Evolutionary conservation across 2,113 vertebrate genomes (phyloP).

Genomic region (Neogale vison): DNA sequence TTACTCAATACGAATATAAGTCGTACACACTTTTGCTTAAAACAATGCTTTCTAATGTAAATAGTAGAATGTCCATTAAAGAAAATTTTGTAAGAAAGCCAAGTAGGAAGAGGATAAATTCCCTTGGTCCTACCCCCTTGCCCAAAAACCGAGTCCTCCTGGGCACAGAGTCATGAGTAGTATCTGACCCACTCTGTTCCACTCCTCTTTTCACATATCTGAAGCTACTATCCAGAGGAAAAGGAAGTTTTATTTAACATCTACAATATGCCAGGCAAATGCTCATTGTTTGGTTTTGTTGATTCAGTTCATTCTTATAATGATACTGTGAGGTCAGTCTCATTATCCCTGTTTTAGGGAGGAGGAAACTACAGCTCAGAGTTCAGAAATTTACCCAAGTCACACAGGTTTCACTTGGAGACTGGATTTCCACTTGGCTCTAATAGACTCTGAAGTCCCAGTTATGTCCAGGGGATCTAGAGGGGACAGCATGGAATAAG

Average conservation of each 20-base stretch:
- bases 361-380: neutral
- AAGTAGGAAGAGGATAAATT: neutral
- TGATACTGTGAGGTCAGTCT: neutral
- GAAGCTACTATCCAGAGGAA: neutral
- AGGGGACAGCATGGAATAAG: neutral
- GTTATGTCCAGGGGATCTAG: neutral
- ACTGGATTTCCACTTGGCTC: neutral
- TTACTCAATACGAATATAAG: neutral
- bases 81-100: neutral
- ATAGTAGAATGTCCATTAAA: neutral
- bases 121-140: no score
- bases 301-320: neutral
- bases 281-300: neutral
- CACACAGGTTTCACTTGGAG: neutral
- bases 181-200: accelerated
- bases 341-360: neutral
- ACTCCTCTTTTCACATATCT: neutral
- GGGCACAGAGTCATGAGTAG: neutral
- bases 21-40: neutral
- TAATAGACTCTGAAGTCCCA: neutral
- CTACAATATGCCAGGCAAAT: neutral
- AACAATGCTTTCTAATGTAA: neutral
- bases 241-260: neutral
- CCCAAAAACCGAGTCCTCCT: no score
- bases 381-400: neutral